Evolutionary conservation across 2,113 vertebrate species (phyloP).

Genomic region (Bufo bufo): DNA sequence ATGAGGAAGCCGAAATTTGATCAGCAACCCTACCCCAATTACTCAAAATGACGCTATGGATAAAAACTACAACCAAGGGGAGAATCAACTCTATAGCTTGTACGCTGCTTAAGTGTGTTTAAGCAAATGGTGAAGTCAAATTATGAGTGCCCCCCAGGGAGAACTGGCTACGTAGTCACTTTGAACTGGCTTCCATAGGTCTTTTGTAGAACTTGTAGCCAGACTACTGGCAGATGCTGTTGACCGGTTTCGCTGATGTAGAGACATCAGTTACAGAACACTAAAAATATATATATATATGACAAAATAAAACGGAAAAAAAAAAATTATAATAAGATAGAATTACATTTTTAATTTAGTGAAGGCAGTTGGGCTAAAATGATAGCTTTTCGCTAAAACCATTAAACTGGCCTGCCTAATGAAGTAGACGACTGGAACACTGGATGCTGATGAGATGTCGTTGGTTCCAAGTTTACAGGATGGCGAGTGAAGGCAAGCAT

Average conservation of each 20-base stretch:
- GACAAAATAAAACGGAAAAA: slow-evolving; percentile 13
- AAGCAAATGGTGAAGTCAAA: slow-evolving; percentile 92
- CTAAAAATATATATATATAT: slow-evolving; percentile 69
- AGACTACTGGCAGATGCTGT: slow-evolving; percentile 86
- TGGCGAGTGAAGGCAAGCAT: slow-evolving; percentile 69
- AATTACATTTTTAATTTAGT: slow-evolving; percentile 88
- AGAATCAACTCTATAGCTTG: slow-evolving; percentile 90
- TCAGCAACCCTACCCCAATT: slow-evolving; percentile 88
- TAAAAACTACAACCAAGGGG: slow-evolving; percentile 93
- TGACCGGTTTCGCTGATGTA: slow-evolving; percentile 82
- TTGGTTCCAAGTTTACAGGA: slow-evolving; percentile 72
- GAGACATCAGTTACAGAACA: slow-evolving; percentile 82
- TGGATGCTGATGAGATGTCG: slow-evolving; percentile 70
- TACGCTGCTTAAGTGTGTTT: slow-evolving; percentile 84
- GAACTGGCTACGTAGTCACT: slow-evolving; percentile 79
- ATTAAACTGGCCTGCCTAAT: slow-evolving; percentile 84
- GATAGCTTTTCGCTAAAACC: slow-evolving; percentile 84
- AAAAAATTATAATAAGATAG: slow-evolving; percentile 64
- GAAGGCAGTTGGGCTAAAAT: slow-evolving; percentile 86
- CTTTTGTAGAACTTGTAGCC: slow-evolving; percentile 82
- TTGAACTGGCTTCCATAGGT: slow-evolving; percentile 83
- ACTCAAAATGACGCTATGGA: slow-evolving; percentile 90
- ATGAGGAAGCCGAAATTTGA: slow-evolving; percentile 89
- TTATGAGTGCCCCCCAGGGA: slow-evolving; percentile 78
- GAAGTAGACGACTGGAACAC: slow-evolving; percentile 81